phyloP scores from a whole-genome alignment of 2,113 vertebrate species.

The Rhadina sibilatrix region DNA sequence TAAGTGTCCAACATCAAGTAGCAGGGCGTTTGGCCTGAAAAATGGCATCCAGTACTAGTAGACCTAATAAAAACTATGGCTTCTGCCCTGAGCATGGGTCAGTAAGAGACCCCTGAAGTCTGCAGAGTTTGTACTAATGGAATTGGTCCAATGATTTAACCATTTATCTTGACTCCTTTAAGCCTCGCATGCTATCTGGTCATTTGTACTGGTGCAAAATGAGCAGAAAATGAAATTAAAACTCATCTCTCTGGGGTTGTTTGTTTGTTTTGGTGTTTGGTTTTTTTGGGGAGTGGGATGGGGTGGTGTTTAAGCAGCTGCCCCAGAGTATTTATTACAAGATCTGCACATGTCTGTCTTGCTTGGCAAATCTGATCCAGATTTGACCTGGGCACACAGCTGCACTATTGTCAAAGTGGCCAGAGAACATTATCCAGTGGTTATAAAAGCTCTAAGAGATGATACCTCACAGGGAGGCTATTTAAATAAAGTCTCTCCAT shows the following conservation, averaged over 20 bases:
- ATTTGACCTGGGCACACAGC: background rate
- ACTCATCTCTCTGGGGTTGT: rapidly evolving
- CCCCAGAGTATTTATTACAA: background rate
- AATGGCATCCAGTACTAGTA: background rate
- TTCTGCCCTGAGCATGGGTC: background rate
- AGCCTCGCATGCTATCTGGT: background rate
- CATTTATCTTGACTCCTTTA: background rate
- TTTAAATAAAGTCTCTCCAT: background rate
- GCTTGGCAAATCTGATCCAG: background rate
- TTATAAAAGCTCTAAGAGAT: background rate
- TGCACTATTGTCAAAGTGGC: background rate
- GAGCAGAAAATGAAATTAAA: background rate
- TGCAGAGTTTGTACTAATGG: background rate
- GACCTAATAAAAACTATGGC: background rate
- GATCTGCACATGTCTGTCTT: background rate
- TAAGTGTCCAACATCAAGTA: slow-evolving; percentile 16
- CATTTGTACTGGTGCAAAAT: background rate
- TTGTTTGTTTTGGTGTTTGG: background rate
- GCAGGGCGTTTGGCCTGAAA: background rate
- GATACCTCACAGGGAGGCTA: background rate
- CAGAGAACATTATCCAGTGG: background rate
- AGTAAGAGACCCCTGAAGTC: background rate
- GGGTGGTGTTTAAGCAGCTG: background rate
- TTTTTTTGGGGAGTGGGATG: background rate
- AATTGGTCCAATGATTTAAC: background rate